Evolutionary conservation across 2,888 invertebrate species (phyloP).

Genomic region (Apoda limacodes): DNA sequence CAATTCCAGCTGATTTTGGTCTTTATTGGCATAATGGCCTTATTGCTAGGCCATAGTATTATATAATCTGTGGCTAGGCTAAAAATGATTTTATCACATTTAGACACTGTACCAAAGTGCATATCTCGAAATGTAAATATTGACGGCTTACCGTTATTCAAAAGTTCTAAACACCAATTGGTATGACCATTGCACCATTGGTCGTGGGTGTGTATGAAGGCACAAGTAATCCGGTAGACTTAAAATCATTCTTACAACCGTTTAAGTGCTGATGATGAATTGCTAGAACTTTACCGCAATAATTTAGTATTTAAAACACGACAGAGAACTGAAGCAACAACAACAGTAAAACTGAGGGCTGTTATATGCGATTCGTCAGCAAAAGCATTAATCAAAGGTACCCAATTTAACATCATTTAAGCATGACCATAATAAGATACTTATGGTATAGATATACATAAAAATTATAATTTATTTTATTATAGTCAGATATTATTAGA

Average conservation of each 20-base stretch:
- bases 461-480: too few species aligned
- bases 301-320: constrained; percentile 1
- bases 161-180: constrained; percentile 8
- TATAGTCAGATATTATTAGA: too few species aligned
- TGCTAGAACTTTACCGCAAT: constrained; percentile 4
- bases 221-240: constrained; percentile 7
- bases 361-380: constrained; percentile 12
- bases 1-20: too few species aligned
- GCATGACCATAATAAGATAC: too few species aligned
- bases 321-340: constrained; percentile 1
- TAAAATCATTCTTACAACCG: constrained; percentile 1
- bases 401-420: too few species aligned
- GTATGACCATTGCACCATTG: constrained; percentile 5
- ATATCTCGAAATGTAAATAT: too few species aligned
- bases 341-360: constrained; percentile 4
- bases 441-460: too few species aligned
- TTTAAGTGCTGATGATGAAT: constrained; percentile 5
- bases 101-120: too few species aligned
- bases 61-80: too few species aligned
- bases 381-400: constrained; percentile 7
- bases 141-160: constrained; percentile 11
- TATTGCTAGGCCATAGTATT: too few species aligned
- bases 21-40: too few species aligned
- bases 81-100: too few species aligned
- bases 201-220: not conserved